Base-by-base conservation (phyloP, 2,888 invertebrate genomes). In the Cosmopolites sordidus region DNA sequence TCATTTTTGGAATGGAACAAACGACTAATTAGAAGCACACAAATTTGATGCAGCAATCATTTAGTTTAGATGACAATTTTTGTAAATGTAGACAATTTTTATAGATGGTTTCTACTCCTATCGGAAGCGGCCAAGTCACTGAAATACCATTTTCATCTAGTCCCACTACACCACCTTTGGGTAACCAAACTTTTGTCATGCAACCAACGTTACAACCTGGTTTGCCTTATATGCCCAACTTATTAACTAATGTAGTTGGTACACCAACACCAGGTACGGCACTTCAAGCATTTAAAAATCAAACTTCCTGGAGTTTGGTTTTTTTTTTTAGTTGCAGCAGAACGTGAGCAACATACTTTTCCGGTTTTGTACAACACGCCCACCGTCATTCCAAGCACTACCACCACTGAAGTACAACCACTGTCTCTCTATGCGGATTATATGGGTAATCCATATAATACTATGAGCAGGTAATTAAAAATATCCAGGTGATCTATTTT, bases 71-170 rank as follows among this genome's bases (percentile, higher is more conserved):
- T 22, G 22, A 22, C 22, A 22, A 5, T 22, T 22, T 22, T 22
- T 22, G 8, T 22, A 8, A 22, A 22, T 22, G 22, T 5, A 22
- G 3, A 22, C 8, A 22, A 22, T 22, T 40, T 40, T 75, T 76
- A 1, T 76, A 83, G 83, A 81, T 83, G 80, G 80, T 83, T 54
- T 83, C 83, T 11, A 83, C 83, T 16, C 81, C 83, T 1, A 83
- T 83, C 47, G 80, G 81, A 14, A 63, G 70, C 33, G 64, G 69
- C 8, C 62, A 63, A 38, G 48, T 59, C 2, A 51, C 63, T 41
- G 59, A 51, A 50, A 43, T 58, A 29, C 42, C 56, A 46, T 17
- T 40, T 9, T 38, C 51, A 14, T 45, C 55, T 14, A 33, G 49
- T 12, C 17, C 52, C 6, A 18, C 54, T 2, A 50, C 55, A 54